Conservation (phyloP, 2,797 vertebrate species). For the Melanotaenia parkinsoni region DNA sequence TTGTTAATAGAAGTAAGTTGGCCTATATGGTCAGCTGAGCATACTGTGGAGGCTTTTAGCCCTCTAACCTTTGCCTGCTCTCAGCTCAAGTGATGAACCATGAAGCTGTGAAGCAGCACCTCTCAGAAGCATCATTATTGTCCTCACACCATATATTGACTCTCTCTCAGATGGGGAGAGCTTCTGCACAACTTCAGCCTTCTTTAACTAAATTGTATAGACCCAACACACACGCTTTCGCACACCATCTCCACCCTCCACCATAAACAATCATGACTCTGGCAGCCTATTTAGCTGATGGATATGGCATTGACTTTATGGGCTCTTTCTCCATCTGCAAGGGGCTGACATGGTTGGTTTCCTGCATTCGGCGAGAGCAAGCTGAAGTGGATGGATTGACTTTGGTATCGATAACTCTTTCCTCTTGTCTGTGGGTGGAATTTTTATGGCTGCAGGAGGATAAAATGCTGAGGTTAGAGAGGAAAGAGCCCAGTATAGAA, state of each 20-base stretch:
- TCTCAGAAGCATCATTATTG: conserved; percentile 32
- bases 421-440: conserved; percentile 48
- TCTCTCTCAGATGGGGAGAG: conserved; percentile 1
- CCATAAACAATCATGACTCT: conserved; percentile 68
- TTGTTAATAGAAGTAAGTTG: conserved; percentile 51
- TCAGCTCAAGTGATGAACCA: conserved; percentile 40
- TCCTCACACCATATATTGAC: conserved; percentile 32
- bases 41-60: conserved; percentile 31
- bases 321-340: conserved; percentile 69
- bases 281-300: conserved; percentile 77
- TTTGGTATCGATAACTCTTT: conserved; percentile 71
- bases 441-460: conserved; percentile 37
- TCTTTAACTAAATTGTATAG: conserved; percentile 27
- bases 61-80: conserved; percentile 51
- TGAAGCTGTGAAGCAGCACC: conserved; percentile 26
- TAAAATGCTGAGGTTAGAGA: conserved; percentile 52
- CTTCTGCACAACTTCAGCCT: conserved; percentile 31
- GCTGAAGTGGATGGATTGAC: conserved; percentile 71
- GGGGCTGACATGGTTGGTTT: conserved; percentile 74
- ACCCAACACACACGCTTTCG: conserved; percentile 27
- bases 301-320: conserved; percentile 78
- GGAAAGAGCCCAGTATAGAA: conserved; percentile 20
- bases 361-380: conserved; percentile 57
- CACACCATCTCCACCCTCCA: conserved; percentile 17
- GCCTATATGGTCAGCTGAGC: conserved; percentile 32